Evolutionary conservation across 2,797 vertebrate species (phyloP), one percentile per base, ranked within the genome.

Genomic region (Cyclopterus lumpus): DNA sequence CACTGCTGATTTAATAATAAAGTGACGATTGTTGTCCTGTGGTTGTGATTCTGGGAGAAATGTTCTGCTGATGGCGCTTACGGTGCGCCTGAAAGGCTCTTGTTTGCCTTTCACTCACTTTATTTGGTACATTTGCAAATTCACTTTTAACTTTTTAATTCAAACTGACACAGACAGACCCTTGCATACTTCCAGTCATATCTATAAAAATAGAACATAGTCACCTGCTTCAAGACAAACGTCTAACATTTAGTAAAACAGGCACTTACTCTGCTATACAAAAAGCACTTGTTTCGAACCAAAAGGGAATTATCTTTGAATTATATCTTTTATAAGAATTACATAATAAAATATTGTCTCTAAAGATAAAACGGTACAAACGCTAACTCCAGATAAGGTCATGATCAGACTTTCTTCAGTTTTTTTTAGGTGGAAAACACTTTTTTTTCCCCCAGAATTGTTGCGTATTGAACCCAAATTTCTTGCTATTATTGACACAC

Each of bases 1-100:
- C 22, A 34, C 28, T 24, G 54, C 30, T 68, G 36, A 38, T 82
- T 74, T 61, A 62, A 77, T 75, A 88, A 82, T 55, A 68, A 11
- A 62, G 9, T 9, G 6, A 54, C 24, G 60, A 73, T 63, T n/a
- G 38, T 61, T 68, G 53, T 60, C 18, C 12, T 63, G 66, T 44
- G 79, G 85, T 80, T 15, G 63, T 70, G 57, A 77, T 63, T 34
- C 57, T 57, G 51, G 38, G 30, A 68, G n/a, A 75, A 16, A 48
- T 59, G 8, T 49, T 44, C 26, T 84, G 70, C 67, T 75, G 70
- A 76, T 71, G 34, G 61, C 1, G 24, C 40, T 74, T 46, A 68
- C 30, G 8, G 42, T 65, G 51, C 26, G 65, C 18, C 22, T 78
- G 34, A 59, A 66, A 30, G 49, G 55, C 42, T 44, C 44, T n/a